These are phyloP conservation scores for Pantala flavescens DNA, from an alignment of 1,140 invertebrate species.

Conservation along the genomic window DNA sequence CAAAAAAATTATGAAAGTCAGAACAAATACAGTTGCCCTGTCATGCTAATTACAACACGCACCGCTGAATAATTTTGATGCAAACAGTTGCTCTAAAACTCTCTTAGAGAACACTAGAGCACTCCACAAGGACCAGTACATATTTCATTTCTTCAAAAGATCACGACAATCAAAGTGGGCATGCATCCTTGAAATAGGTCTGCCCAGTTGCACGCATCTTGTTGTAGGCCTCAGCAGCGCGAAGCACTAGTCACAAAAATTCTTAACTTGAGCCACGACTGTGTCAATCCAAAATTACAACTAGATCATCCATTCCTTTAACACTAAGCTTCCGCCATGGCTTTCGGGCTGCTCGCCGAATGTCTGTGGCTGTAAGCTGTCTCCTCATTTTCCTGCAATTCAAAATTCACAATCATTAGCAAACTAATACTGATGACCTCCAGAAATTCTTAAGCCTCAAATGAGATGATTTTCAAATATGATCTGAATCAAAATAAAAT, in stretches of 20 bases:
- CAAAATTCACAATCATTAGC: too few species aligned
- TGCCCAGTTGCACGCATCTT: background rate
- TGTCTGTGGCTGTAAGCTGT: constrained; percentile 64
- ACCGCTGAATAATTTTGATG: background rate
- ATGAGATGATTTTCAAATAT: too few species aligned
- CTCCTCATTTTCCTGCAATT: constrained; percentile 67
- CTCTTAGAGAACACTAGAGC: background rate
- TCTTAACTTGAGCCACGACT: background rate
- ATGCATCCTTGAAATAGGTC: too few species aligned
- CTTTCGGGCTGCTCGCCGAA: constrained; percentile 79
- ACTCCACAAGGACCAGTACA: too few species aligned
- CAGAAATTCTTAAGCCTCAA: too few species aligned
- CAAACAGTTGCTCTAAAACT: background rate
- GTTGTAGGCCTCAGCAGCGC: background rate
- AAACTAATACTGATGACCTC: too few species aligned
- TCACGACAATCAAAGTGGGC: too few species aligned
- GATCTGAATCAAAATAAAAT: too few species aligned
- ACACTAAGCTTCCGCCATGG: constrained; percentile 66
- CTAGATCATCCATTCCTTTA: constrained; percentile 31
- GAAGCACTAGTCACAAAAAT: background rate
- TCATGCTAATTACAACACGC: background rate
- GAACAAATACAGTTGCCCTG: background rate
- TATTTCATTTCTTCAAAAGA: too few species aligned
- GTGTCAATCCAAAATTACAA: constrained; percentile 20
- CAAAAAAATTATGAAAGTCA: background rate